Evolutionary conservation across 2,113 vertebrate species (phyloP).

Genomic region (Argyrosomus japonicus): DNA sequence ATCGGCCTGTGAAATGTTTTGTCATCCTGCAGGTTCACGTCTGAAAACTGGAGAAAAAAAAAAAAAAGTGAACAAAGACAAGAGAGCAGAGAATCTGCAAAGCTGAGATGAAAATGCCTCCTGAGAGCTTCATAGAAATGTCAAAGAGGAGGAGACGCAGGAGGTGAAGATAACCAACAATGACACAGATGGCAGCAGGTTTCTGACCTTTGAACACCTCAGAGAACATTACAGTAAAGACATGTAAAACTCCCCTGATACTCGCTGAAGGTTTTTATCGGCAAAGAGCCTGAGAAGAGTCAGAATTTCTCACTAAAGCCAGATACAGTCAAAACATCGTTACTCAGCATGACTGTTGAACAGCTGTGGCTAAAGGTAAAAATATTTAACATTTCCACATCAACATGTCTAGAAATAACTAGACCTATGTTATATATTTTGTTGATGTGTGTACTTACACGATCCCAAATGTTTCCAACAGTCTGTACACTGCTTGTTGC

Average conservation of each 20-base stretch:
- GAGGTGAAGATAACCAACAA: conserved; percentile 36
- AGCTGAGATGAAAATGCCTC: conserved; percentile 15
- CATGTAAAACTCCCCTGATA: background rate
- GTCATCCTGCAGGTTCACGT: conserved; percentile 7
- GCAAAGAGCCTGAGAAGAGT: background rate
- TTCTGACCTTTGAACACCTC: conserved; percentile 45
- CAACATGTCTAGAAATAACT: no score
- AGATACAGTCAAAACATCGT: background rate
- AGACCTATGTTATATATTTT: no score
- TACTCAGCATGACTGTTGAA: no score
- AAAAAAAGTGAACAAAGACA: background rate
- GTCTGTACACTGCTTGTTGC: no score
- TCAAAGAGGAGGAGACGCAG: conserved; percentile 16
- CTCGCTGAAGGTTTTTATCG: background rate
- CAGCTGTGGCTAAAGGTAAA: no score
- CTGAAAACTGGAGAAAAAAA: background rate
- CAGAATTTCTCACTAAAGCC: background rate
- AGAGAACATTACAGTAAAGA: conserved; percentile 10
- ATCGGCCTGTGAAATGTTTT: background rate
- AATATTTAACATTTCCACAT: no score
- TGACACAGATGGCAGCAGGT: conserved; percentile 25
- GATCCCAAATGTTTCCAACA: no score
- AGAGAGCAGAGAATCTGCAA: background rate
- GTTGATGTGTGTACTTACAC: no score
- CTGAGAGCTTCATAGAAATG: conserved; percentile 24